Conservation (phyloP, 2,113 vertebrate species). For the Gasterosteus nipponicus region DNA sequence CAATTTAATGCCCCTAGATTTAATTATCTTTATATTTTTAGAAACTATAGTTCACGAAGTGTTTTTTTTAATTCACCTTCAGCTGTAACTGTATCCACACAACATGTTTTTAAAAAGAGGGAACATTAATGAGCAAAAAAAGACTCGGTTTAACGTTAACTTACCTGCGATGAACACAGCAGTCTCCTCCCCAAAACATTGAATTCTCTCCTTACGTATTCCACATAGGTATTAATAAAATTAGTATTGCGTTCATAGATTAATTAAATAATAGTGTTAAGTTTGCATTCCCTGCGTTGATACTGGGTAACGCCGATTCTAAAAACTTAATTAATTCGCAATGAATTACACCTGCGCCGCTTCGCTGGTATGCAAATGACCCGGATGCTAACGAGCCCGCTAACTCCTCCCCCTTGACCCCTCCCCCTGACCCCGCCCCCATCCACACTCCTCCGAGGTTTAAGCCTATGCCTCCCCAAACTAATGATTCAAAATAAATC, state of each 20-base stretch:
- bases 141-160: background rate
- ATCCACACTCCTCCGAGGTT: too few species aligned
- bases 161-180: background rate
- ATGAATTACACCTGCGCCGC: background rate
- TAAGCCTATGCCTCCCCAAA: too few species aligned
- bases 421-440: too few species aligned
- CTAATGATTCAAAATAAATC: too few species aligned
- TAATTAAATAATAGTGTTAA: background rate
- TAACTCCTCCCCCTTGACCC: too few species aligned
- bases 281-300: background rate
- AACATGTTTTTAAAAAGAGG: background rate
- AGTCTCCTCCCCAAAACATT: background rate
- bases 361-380: too few species aligned
- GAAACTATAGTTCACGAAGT: background rate
- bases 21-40: background rate
- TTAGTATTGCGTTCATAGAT: background rate
- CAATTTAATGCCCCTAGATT: background rate
- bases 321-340: background rate
- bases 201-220: background rate
- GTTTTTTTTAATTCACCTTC: background rate
- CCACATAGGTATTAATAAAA: background rate
- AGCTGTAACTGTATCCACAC: background rate
- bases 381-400: too few species aligned
- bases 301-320: too few species aligned
- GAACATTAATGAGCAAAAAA: background rate